Evolutionary conservation across 2,888 invertebrate genomes (phyloP).

Genomic region (Mythimna lalbum): DNA sequence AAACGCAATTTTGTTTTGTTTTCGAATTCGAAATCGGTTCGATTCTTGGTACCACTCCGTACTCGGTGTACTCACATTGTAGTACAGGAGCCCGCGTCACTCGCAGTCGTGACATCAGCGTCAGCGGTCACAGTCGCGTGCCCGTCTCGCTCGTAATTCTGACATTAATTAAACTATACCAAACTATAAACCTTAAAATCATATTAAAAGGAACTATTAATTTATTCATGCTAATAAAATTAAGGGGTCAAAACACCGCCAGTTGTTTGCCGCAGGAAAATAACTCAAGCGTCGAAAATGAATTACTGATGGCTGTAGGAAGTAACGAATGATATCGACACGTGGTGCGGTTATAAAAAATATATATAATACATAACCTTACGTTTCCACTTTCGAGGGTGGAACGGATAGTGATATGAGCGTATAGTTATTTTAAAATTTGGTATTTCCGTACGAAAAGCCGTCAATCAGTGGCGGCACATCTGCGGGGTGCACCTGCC

Average conservation of each 20-base stretch:
- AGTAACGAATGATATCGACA: conserved; percentile 61
- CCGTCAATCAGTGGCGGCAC: conserved; percentile 71
- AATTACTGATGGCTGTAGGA: conserved; percentile 65
- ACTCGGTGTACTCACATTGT: conserved; percentile 48
- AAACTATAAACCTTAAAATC: conserved; percentile 52
- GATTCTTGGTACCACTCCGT: conserved; percentile 70
- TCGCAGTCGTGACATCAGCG: conserved; percentile 32
- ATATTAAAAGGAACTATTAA: conserved; percentile 61
- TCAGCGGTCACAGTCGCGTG: conserved; percentile 77
- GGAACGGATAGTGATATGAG: conserved; percentile 48
- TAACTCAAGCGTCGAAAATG: conserved; percentile 66
- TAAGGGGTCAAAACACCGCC: conserved; percentile 64
- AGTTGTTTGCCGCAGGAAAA: conserved; percentile 63
- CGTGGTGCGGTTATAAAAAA: conserved; percentile 55
- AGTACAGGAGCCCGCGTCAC: conserved; percentile 61
- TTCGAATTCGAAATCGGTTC: conserved; percentile 78
- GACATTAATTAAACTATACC: conserved; percentile 58
- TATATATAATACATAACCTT: conserved; percentile 25
- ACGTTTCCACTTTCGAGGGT: conserved; percentile 27
- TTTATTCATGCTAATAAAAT: conserved; percentile 65
- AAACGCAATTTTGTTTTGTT: conserved; percentile 87
- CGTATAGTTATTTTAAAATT: conserved; percentile 67
- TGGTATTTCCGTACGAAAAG: conserved; percentile 71
- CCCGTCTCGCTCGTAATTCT: conserved; percentile 69
- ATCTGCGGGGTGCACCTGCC: conserved; percentile 82